Conservation (phyloP, 2,888 invertebrate genomes). For the Thyatira batis region DNA sequence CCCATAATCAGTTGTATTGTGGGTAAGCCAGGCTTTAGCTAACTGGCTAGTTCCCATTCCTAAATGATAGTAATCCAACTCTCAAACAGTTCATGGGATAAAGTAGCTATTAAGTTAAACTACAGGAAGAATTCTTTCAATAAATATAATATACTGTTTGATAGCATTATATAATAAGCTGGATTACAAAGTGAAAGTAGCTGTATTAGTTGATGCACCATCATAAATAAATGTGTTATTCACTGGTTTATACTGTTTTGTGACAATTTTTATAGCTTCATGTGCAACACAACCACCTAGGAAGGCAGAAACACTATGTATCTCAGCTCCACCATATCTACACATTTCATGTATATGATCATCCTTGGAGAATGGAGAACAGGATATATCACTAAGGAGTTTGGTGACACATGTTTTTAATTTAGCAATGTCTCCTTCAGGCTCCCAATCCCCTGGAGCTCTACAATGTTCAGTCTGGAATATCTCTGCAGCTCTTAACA, state of each 20-base stretch:
- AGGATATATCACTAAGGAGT: slow-evolving; percentile 92
- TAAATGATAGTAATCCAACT: too few species aligned
- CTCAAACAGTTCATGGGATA: too few species aligned
- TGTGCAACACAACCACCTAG: slow-evolving; percentile 96
- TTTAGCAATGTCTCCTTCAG: slow-evolving; percentile 94
- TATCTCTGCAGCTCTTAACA: slow-evolving; percentile 94
- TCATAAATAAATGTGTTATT: slow-evolving; percentile 98
- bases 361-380: slow-evolving; percentile 90
- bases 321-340: slow-evolving; percentile 96
- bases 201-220: slow-evolving; percentile 93
- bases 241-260: slow-evolving; percentile 97
- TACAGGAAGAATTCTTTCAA: too few species aligned
- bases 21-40: too few species aligned
- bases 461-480: slow-evolving; percentile 94
- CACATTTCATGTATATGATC: slow-evolving; percentile 97
- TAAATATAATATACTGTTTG: too few species aligned
- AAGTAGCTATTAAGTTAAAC: too few species aligned
- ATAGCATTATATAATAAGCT: too few species aligned
- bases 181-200: slow-evolving; percentile 88
- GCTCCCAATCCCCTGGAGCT: slow-evolving; percentile 94
- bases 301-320: slow-evolving; percentile 96
- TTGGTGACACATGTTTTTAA: slow-evolving; percentile 89
- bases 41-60: too few species aligned
- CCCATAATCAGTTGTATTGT: too few species aligned
- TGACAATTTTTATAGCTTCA: slow-evolving; percentile 97